A percentile compares a stretch with the other conserved stretches of the same genome.
These are phyloP conservation scores for Merodon equestris DNA, from an alignment of 2,888 invertebrate species.

Conservation along the genomic window DNA sequence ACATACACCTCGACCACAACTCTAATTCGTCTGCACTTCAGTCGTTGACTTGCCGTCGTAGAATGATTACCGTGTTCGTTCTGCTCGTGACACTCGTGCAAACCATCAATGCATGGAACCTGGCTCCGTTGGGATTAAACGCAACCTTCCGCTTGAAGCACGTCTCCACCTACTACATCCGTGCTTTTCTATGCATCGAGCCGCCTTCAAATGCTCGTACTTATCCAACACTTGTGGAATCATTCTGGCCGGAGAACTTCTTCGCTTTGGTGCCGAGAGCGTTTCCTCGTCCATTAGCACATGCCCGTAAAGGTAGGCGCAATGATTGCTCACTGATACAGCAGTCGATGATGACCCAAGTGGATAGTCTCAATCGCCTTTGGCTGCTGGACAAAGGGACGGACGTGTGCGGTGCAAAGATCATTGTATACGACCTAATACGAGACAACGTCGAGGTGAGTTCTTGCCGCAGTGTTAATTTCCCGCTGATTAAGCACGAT, in stretches of 20 bases:
- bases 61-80: constrained; percentile 43
- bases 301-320: constrained; percentile 25
- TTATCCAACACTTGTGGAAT: constrained; percentile 74
- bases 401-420: constrained; percentile 72
- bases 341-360: constrained; percentile 75
- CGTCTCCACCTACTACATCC: constrained; percentile 74
- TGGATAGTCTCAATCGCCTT: constrained; percentile 74
- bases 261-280: constrained; percentile 71
- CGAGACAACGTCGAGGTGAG: constrained; percentile 74
- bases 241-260: constrained; percentile 74
- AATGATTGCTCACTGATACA: constrained; percentile 73
- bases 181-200: constrained; percentile 75
- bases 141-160: constrained; percentile 75
- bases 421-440: constrained; percentile 75
- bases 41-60: constrained; percentile 40
- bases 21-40: no score
- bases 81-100: constrained; percentile 26
- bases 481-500: neutral
- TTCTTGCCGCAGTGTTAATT: neutral
- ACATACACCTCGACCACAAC: no score
- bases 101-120: constrained; percentile 70
- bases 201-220: constrained; percentile 70
- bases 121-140: constrained; percentile 73
- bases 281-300: constrained; percentile 70
- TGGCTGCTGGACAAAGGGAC: constrained; percentile 74